phyloP scores from a whole-genome alignment of 1,140 invertebrate genomes.

The Drosophila suzukii region DNA sequence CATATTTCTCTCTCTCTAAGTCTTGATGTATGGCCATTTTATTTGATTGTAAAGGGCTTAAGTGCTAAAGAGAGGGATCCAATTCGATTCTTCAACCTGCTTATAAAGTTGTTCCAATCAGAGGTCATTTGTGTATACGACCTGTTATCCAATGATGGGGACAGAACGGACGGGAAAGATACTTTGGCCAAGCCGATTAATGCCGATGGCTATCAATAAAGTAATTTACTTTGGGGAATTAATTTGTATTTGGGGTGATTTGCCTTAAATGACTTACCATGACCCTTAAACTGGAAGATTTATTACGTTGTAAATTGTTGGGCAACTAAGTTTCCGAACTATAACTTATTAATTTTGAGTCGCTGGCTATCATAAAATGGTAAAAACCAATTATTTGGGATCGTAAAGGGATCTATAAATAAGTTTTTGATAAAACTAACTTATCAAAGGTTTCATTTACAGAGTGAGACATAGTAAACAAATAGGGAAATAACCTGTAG shows the following conservation, averaged over 20 bases:
- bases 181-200: slow-evolving; percentile 18
- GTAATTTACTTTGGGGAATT: slow-evolving; percentile 38
- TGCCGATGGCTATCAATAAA: slow-evolving; percentile 31
- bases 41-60: slow-evolving; percentile 69
- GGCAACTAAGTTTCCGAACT: no score
- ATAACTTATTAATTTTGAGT: no score
- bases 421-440: background rate
- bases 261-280: slow-evolving; percentile 27
- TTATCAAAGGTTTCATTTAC: background rate
- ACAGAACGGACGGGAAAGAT: slow-evolving; percentile 5
- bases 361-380: no score
- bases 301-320: background rate
- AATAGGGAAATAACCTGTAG: background rate
- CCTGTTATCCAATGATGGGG: slow-evolving; percentile 23
- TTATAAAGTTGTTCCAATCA: slow-evolving; percentile 68
- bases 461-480: background rate
- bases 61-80: slow-evolving; percentile 43
- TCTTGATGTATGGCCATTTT: slow-evolving; percentile 59
- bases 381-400: background rate
- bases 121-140: slow-evolving; percentile 55
- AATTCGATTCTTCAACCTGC: slow-evolving; percentile 21
- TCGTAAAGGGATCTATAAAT: background rate
- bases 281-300: slow-evolving; percentile 5
- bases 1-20: slow-evolving; percentile 38
- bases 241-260: slow-evolving; percentile 38